These are phyloP conservation scores for Peromyscus leucopus DNA, from an alignment of 2,113 vertebrate genomes.

Conservation along the genomic window DNA sequence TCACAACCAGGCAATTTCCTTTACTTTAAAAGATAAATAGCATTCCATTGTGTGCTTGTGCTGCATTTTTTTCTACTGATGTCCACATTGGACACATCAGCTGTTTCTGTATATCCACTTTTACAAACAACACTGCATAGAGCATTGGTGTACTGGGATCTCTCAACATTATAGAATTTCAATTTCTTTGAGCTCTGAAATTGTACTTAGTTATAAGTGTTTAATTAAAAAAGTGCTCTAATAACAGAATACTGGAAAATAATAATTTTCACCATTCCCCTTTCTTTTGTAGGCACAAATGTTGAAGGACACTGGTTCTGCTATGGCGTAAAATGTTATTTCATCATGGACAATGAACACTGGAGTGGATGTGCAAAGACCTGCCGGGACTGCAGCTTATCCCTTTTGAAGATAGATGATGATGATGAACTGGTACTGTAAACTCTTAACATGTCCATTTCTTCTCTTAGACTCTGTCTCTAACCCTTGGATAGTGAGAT, in stretches of 20 bases:
- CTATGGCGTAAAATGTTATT: constrained; percentile 52
- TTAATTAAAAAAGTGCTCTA: neutral
- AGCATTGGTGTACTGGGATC: neutral
- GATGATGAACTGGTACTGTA: constrained; percentile 26
- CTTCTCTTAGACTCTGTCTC: neutral
- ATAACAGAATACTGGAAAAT: neutral
- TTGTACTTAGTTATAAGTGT: neutral
- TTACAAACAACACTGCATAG: neutral
- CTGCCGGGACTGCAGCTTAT: neutral
- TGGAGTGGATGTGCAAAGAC: neutral
- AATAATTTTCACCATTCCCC: neutral
- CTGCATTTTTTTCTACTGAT: neutral
- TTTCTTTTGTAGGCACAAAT: constrained; percentile 3
- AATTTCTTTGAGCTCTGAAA: neutral
- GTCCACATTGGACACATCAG: no score
- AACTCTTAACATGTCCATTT: no score
- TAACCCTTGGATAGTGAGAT: neutral
- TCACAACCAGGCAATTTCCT: neutral
- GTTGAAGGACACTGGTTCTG: neutral
- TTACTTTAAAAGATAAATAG: neutral
- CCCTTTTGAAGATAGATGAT: constrained; percentile 63
- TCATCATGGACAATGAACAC: neutral
- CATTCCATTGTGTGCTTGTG: no score
- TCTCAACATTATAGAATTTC: neutral
- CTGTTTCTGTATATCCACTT: neutral